Evolutionary conservation across 2,888 invertebrate genomes (phyloP), one percentile per base, ranked within the genome.

Genomic region (Oscheius myriophilus): DNA sequence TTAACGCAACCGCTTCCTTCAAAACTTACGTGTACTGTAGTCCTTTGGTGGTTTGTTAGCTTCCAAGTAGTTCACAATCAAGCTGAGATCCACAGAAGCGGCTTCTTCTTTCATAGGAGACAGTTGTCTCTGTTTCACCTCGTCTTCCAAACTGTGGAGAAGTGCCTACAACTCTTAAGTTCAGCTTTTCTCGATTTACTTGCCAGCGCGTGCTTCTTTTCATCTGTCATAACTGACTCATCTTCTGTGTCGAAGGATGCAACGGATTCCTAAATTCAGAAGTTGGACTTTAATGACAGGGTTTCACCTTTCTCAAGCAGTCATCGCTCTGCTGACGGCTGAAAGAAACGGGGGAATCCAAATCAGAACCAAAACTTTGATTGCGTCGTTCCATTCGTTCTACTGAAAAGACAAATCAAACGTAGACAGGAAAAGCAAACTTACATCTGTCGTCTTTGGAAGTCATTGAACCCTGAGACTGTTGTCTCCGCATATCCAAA

Each of bases 1-100:
- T n/a, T n/a, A n/a, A n/a, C n/a, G n/a, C n/a, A n/a, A n/a, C n/a
- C n/a, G n/a, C n/a, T n/a, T n/a, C n/a, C n/a, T 2, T 55, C 39
- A 26, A 33, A 21, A 39, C 67, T 67, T 58, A 67, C 67, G 49
- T 16, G 25, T 14, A 21, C 45, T 53, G 61, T 61, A 67, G 26
- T 61, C 61, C 51, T 67, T 67, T 4, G 67, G 67, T 1, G 61
- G 25, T 51, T 61, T 67, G 39, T 70, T 67, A 1, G 83, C 75
- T 71, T 83, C 80, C 65, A 84, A 76, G 52, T 84, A 84, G 65
- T 82, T 84, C 51, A 84, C 80, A n/a, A 84, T 72, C 12, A 69
- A 72, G 1, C 82, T 73, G 4, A 84, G 64, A 42, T 75, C 80
- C 4, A 73, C 68, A 14, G 74, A 73, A 0, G 77, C 69, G 21